Percentiles rank a stretch among this genome's conserved stretches.
Evolutionary conservation across 2,888 invertebrate species (phyloP).

Genomic region (Dicranocentrus wangi): DNA sequence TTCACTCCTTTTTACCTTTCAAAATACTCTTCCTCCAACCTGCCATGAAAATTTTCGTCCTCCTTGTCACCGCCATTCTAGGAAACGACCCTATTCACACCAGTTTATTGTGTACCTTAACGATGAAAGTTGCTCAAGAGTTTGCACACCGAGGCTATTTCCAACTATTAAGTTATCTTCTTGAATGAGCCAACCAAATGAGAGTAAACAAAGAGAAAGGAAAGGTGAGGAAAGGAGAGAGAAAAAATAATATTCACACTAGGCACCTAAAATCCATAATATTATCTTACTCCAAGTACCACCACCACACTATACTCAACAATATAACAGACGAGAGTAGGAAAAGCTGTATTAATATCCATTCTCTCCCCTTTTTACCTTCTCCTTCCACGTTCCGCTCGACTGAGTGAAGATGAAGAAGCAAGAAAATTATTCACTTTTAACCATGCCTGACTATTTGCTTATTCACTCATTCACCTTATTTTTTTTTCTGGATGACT

Average conservation of each 20-base stretch:
- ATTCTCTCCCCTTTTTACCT: conserved; percentile 5
- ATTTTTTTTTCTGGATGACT: no score
- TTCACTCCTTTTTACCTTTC: no score
- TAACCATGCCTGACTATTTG: no score
- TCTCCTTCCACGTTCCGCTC: background rate
- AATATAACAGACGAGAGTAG: no score
- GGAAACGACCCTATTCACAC: conserved; percentile 17
- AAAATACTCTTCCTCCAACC: no score
- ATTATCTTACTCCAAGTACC: no score
- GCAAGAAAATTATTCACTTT: background rate
- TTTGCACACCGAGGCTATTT: conserved; percentile 34
- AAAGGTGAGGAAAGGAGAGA: conserved; percentile 15
- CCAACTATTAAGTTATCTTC: conserved; percentile 34
- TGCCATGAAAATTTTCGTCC: conserved; percentile 7
- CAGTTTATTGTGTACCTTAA: conserved; percentile 51
- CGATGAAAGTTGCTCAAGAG: conserved; percentile 45
- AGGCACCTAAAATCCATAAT: background rate
- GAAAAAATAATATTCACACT: background rate
- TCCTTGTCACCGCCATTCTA: background rate
- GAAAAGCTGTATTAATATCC: background rate
- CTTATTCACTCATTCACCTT: no score
- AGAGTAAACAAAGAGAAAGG: background rate
- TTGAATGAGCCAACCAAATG: conserved; percentile 10
- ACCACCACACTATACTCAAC: no score
- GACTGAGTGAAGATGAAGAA: background rate